Evolutionary conservation across 2,888 invertebrate species (phyloP).

Genomic region (Didymodactylos carnosus): DNA sequence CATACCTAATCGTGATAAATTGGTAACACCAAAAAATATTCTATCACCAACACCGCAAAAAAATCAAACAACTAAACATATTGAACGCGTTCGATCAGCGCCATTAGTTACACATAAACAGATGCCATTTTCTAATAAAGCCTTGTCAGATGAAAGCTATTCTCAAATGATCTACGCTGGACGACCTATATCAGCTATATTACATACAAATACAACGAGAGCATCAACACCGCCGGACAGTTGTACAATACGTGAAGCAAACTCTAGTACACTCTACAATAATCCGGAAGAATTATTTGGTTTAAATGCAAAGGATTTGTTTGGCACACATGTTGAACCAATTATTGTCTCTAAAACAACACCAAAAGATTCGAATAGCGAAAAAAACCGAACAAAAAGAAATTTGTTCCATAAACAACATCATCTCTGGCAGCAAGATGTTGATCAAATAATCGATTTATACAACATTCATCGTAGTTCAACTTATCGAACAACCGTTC

Average conservation of each 20-base stretch:
- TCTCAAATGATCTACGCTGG: not conserved
- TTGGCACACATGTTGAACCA: too few species aligned
- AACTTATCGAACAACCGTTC: not conserved
- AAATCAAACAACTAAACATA: not conserved
- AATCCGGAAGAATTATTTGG: not conserved
- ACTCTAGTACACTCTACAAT: not conserved
- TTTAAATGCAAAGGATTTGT: not conserved
- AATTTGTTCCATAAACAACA: not conserved
- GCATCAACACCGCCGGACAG: not conserved
- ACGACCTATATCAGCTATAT: not conserved
- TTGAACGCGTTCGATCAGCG: not conserved
- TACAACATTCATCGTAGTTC: not conserved
- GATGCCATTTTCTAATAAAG: too few species aligned
- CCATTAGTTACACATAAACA: not conserved
- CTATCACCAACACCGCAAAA: not conserved
- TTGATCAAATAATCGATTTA: not conserved
- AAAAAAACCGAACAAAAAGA: not conserved
- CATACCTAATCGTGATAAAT: too few species aligned
- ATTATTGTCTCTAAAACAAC: not conserved
- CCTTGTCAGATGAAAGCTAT: too few species aligned
- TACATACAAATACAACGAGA: not conserved
- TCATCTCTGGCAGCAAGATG: not conserved
- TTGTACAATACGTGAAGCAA: not conserved
- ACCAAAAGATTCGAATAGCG: not conserved
- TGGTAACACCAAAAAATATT: too few species aligned